Evolutionary conservation across 35 echinoderm and acorn worm species (phyloP).

Genomic region (Eucidaris tribuloides): DNA sequence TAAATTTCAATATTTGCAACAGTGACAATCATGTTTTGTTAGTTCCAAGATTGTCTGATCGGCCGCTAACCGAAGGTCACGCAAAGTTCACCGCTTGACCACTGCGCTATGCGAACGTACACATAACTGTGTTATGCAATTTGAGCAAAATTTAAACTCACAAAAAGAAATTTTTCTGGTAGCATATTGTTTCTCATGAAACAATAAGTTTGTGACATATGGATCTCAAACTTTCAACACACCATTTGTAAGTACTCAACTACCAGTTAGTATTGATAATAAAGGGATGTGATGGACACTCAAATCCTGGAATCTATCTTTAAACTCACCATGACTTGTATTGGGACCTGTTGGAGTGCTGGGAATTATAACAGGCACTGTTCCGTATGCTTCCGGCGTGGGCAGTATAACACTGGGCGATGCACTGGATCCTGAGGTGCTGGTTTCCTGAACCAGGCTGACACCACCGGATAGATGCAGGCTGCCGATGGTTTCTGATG

Average conservation of each 20-base stretch:
- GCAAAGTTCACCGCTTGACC: too few species aligned
- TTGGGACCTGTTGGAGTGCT: slow-evolving; percentile 33
- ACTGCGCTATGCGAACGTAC: background rate
- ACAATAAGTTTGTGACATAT: too few species aligned
- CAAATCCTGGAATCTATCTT: too few species aligned
- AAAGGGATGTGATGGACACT: too few species aligned
- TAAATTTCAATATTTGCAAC: background rate
- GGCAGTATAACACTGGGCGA: slow-evolving; percentile 19
- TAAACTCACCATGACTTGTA: background rate
- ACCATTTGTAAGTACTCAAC: too few species aligned
- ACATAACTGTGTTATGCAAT: too few species aligned
- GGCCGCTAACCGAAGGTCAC: background rate
- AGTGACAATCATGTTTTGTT: too few species aligned
- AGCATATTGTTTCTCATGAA: too few species aligned
- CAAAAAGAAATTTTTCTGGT: background rate
- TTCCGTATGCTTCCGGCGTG: slow-evolving; percentile 25
- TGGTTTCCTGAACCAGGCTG: background rate
- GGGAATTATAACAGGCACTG: slow-evolving; percentile 22
- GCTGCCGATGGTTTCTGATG: slow-evolving; percentile 35
- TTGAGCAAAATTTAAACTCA: too few species aligned
- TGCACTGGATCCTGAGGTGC: background rate
- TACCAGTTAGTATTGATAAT: background rate
- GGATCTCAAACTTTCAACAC: too few species aligned
- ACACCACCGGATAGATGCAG: slow-evolving; percentile 32
- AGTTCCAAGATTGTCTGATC: background rate